These are phyloP conservation scores for Enteromius anoplus DNA, from an alignment of 2,797 vertebrate species.

Conservation along the genomic window DNA sequence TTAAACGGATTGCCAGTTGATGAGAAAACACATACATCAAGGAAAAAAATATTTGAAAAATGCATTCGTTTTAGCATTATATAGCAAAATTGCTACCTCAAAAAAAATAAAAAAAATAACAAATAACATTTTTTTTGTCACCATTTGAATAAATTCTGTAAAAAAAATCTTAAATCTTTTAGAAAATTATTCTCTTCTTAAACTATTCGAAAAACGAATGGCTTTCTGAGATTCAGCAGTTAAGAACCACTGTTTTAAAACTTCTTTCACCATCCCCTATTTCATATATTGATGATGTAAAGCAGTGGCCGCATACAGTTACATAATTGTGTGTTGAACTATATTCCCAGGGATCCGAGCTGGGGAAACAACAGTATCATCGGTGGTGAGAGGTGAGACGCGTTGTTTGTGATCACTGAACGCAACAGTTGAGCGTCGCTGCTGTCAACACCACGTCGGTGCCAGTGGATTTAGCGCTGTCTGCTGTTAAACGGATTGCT, in stretches of 20 bases:
- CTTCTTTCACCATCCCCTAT: neutral
- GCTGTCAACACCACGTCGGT: conserved; percentile 6
- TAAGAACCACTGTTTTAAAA: neutral
- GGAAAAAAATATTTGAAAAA: neutral
- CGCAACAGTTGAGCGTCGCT: conserved; percentile 18
- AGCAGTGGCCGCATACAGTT: neutral
- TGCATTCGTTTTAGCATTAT: neutral
- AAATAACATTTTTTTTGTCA: neutral
- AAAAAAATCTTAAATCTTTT: neutral
- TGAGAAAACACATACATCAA: conserved; percentile 30
- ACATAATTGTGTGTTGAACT: conserved; percentile 28
- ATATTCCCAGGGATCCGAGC: neutral
- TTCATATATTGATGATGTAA: neutral
- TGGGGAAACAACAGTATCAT: neutral
- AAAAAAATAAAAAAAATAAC: neutral
- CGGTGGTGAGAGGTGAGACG: conserved; percentile 14
- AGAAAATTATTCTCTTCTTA: too few species aligned
- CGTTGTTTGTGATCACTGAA: conserved; percentile 17
- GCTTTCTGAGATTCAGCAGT: neutral
- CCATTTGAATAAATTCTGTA: neutral
- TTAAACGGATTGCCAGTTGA: conserved; percentile 12
- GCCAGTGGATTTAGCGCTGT: conserved; percentile 30
- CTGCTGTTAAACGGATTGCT: conserved; percentile 28
- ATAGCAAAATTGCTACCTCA: neutral
- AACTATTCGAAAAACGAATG: too few species aligned